phyloP scores from a whole-genome alignment of 2,797 vertebrate genomes.

The Falco rusticolus region DNA sequence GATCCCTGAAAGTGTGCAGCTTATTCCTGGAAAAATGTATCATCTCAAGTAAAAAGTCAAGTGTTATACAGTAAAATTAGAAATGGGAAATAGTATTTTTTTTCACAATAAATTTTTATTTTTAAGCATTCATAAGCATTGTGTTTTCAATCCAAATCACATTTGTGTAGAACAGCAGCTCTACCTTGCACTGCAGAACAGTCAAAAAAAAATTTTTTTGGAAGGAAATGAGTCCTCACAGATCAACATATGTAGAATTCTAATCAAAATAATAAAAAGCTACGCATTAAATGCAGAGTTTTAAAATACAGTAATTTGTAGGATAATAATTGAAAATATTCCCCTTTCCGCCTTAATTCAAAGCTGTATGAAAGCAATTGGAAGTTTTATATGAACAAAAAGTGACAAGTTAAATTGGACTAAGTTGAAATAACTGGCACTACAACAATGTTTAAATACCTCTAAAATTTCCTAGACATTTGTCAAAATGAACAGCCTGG shows the following conservation, averaged over 20 bases:
- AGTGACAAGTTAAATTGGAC: neutral
- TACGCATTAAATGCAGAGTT: neutral
- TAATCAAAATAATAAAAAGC: neutral
- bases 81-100: neutral
- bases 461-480: neutral
- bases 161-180: neutral
- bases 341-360: neutral
- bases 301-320: neutral
- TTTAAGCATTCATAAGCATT: neutral
- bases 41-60: neutral
- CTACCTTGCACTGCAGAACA: neutral
- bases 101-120: neutral
- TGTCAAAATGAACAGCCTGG: slow-evolving; percentile 3
- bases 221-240: neutral
- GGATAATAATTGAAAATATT: neutral
- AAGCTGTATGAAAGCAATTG: neutral
- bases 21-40: neutral
- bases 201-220: neutral
- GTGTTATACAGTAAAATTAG: neutral
- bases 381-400: neutral
- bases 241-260: neutral
- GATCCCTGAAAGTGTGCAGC: neutral
- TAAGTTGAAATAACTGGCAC: neutral
- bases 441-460: neutral
- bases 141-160: neutral